Percentiles rank a stretch among this genome's conserved stretches.
Conservation (phyloP, 2,113 vertebrate species). For the Oreochromis tanganicae region DNA sequence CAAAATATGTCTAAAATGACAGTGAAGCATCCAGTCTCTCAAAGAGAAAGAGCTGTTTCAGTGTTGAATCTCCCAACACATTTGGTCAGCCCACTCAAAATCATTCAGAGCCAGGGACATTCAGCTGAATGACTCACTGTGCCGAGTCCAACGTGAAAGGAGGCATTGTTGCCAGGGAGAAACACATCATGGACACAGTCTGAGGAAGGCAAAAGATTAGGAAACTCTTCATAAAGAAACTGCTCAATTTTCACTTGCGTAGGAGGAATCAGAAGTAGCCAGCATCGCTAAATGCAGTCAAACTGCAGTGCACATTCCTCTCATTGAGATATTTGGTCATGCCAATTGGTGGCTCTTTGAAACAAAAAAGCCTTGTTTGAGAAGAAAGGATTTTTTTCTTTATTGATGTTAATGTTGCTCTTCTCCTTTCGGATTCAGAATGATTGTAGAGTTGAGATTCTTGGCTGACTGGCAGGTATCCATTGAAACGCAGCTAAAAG, state of each 20-base stretch:
- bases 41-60: not conserved
- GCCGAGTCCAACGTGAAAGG: not conserved
- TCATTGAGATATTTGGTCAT: not conserved
- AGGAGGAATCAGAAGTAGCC: conserved; percentile 10
- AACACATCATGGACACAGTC: not conserved
- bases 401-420: not conserved
- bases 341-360: not conserved
- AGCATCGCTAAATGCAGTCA: not conserved
- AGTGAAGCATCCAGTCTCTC: not conserved
- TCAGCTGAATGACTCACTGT: not conserved
- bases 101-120: not conserved
- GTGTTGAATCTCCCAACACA: not conserved
- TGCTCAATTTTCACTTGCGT: not conserved
- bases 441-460: not conserved
- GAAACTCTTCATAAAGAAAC: not conserved
- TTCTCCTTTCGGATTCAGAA: not conserved
- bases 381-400: not conserved
- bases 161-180: conserved; percentile 12
- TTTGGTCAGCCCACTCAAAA: not conserved
- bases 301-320: not conserved
- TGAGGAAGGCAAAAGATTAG: not conserved
- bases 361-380: conserved; percentile 2
- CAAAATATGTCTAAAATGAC: not conserved
- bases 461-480: conserved; percentile 39
- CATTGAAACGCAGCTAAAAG: conserved; percentile 21